Percentiles rank a stretch among this genome's conserved stretches.
Conservation (phyloP, 2,888 invertebrate genomes). For the Drosophila maculinotata region DNA sequence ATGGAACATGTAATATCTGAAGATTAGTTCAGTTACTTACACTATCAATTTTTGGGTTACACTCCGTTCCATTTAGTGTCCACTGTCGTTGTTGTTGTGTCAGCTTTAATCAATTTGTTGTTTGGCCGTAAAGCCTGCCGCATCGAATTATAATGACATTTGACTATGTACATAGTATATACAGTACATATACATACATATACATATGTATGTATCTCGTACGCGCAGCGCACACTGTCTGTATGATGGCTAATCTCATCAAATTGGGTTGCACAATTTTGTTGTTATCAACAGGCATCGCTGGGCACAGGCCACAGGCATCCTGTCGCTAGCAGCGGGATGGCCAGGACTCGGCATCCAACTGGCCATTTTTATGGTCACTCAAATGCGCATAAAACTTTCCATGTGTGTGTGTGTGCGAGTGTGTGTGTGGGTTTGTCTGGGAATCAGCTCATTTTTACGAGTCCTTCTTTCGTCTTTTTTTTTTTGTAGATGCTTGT, state of each 20-base stretch:
- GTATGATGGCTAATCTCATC: slow-evolving; percentile 61
- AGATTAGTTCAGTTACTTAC: slow-evolving; percentile 30
- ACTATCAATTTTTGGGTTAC: slow-evolving; percentile 7
- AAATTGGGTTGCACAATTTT: slow-evolving; percentile 69
- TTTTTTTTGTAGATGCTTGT: slow-evolving; percentile 33
- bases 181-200: not conserved
- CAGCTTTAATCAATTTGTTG: slow-evolving; percentile 53
- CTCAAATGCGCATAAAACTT: slow-evolving; percentile 74
- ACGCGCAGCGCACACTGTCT: too few relatives aligned
- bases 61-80: slow-evolving; percentile 1
- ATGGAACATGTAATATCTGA: not conserved
- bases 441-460: slow-evolving; percentile 64
- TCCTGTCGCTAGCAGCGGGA: slow-evolving; percentile 26
- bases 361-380: slow-evolving; percentile 70
- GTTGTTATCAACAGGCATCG: slow-evolving; percentile 67
- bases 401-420: slow-evolving; percentile 24
- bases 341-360: slow-evolving; percentile 27
- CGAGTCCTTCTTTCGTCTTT: slow-evolving; percentile 40
- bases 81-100: slow-evolving; percentile 7
- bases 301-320: slow-evolving; percentile 42
- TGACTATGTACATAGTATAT: slow-evolving; percentile 21
- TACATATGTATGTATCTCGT: not conserved
- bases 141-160: slow-evolving; percentile 65
- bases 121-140: slow-evolving; percentile 31
- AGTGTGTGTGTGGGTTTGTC: slow-evolving; percentile 21